phyloP scores from a whole-genome alignment of 2,797 vertebrate genomes.

The Otolemur crassicaudatus region DNA sequence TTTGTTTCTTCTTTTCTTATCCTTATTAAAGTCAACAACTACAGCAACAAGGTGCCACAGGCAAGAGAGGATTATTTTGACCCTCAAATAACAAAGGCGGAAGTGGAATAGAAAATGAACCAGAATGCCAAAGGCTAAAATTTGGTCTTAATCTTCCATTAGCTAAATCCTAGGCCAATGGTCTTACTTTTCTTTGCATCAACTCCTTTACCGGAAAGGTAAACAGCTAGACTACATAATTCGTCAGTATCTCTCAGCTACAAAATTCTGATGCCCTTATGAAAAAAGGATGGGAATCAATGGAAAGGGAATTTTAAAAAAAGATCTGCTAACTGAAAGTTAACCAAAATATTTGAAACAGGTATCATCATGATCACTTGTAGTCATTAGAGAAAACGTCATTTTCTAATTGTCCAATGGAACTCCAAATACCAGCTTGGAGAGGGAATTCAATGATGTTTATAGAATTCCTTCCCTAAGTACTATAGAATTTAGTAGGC shows the following conservation, averaged over 20 bases:
- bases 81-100: not conserved
- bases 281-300: not conserved
- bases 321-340: not conserved
- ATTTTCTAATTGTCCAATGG: slow-evolving; percentile 2
- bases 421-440: slow-evolving; percentile 28
- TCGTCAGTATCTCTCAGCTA: not conserved
- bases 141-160: not conserved
- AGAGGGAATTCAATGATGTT: slow-evolving; percentile 18
- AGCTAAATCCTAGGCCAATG: not conserved
- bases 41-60: not conserved
- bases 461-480: not conserved
- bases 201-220: not conserved
- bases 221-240: not conserved
- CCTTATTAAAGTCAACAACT: slow-evolving; percentile 29
- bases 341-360: not conserved
- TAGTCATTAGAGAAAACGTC: not conserved
- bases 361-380: not conserved
- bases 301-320: not conserved
- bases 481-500: not conserved
- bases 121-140: not conserved
- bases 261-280: not conserved
- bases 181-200: not conserved
- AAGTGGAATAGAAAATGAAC: not conserved
- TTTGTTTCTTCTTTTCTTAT: not conserved
- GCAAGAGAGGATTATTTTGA: not conserved